phyloP scores from a whole-genome alignment of 2,797 vertebrate genomes.

The Propithecus deckenii region DNA sequence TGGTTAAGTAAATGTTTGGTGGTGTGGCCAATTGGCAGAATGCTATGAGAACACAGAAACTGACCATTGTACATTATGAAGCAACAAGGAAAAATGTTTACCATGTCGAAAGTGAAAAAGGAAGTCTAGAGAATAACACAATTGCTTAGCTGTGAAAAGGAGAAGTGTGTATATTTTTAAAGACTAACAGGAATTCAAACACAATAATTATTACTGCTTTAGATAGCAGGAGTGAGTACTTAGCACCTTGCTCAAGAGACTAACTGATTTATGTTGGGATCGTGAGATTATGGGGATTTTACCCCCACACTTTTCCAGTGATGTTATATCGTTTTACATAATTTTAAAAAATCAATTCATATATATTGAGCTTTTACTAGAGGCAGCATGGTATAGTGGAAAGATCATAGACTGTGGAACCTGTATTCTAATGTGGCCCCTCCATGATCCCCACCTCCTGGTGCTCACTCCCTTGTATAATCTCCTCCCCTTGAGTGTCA shows the following conservation, averaged over 20 bases:
- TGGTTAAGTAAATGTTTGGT: neutral
- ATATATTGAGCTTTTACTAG: neutral
- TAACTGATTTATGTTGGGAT: neutral
- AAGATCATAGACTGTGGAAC: neutral
- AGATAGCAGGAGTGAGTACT: neutral
- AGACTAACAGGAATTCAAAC: neutral
- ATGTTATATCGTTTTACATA: neutral
- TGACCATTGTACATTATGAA: neutral
- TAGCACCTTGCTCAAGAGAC: neutral
- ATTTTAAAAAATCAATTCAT: neutral
- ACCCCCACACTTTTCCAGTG: neutral
- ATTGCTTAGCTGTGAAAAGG: conserved; percentile 2
- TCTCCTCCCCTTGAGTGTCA: neutral
- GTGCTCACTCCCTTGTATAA: neutral
- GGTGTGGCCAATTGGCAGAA: neutral
- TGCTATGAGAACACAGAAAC: neutral
- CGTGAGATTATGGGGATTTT: neutral
- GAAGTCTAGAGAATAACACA: neutral
- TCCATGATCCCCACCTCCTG: neutral
- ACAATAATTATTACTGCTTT: neutral
- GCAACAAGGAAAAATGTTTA: neutral
- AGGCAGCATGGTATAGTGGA: neutral
- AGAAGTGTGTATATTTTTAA: neutral
- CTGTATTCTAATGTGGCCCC: neutral
- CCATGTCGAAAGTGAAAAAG: neutral